Conservation (phyloP, 2,113 vertebrate species). For the Puffinus mauretanicus region DNA sequence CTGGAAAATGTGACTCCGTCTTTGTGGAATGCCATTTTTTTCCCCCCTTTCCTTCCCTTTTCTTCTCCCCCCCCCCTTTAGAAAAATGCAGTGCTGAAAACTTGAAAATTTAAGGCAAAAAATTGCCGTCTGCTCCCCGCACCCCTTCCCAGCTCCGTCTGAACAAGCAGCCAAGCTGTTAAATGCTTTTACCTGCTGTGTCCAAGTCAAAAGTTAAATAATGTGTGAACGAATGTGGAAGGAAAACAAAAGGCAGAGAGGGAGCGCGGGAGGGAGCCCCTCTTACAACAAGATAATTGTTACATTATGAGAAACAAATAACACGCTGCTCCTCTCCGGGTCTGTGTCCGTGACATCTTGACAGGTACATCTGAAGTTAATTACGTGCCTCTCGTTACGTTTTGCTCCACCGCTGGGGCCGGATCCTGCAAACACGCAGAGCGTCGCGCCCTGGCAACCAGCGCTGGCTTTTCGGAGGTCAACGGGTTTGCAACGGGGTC, state of each 20-base stretch:
- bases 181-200: conserved; percentile 55
- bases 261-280: background rate
- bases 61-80: background rate
- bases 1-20: conserved; percentile 50
- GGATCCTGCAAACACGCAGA: background rate
- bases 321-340: background rate
- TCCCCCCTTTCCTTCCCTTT: background rate
- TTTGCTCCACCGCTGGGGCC: background rate
- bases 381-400: background rate
- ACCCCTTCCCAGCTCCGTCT: background rate
- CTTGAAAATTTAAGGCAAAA: conserved; percentile 19
- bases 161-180: conserved; percentile 40
- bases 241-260: background rate
- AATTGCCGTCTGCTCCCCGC: background rate
- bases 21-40: conserved; percentile 24
- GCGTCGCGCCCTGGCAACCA: background rate
- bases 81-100: conserved; percentile 10
- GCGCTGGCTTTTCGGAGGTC: background rate
- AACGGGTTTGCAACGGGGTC: background rate
- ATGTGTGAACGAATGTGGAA: conserved; percentile 26
- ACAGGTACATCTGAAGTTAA: conserved; percentile 59
- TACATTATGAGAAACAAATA: conserved; percentile 10
- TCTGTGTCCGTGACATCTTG: background rate
- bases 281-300: background rate
- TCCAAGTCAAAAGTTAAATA: conserved; percentile 42